Evolutionary conservation across 2,888 invertebrate species (phyloP).

Genomic region (Drosophila subsilvestris): DNA sequence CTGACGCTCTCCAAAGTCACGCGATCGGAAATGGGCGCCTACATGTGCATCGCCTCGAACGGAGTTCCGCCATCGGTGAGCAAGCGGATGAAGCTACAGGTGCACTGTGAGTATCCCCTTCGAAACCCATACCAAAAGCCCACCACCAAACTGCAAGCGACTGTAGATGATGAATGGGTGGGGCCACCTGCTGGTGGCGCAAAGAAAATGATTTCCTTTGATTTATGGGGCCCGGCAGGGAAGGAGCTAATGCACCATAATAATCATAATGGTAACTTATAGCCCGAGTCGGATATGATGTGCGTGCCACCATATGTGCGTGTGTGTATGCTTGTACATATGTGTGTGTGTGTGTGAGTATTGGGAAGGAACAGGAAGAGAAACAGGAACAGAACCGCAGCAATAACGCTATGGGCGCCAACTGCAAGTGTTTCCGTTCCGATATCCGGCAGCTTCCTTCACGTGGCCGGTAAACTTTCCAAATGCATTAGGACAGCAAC

Average conservation of each 20-base stretch:
- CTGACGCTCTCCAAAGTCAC: slow-evolving; percentile 93
- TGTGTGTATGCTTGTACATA: background rate
- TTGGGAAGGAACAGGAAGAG: slow-evolving; percentile 10
- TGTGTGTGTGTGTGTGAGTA: background rate
- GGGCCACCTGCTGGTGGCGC: slow-evolving; percentile 36
- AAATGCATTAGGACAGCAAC: slow-evolving; percentile 69
- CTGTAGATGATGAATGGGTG: slow-evolving; percentile 33
- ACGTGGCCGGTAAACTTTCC: slow-evolving; percentile 63
- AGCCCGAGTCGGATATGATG: slow-evolving; percentile 32
- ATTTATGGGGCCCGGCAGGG: slow-evolving; percentile 27
- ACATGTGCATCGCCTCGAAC: slow-evolving; percentile 94
- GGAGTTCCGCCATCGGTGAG: slow-evolving; percentile 95
- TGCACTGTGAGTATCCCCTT: slow-evolving; percentile 91
- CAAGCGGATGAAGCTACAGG: slow-evolving; percentile 95
- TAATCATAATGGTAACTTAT: slow-evolving; percentile 46
- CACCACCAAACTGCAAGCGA: background rate
- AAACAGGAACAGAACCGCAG: slow-evolving; percentile 60
- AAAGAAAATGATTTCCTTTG: slow-evolving; percentile 33
- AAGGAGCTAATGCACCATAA: slow-evolving; percentile 37
- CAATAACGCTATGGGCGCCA: slow-evolving; percentile 48
- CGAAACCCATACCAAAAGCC: background rate
- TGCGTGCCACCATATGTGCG: slow-evolving; percentile 19
- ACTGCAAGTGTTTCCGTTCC: slow-evolving; percentile 75
- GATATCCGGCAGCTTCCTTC: slow-evolving; percentile 68
- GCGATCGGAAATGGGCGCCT: slow-evolving; percentile 94